Evolutionary conservation across 1,140 invertebrate species (phyloP), one percentile per base, ranked within the genome.

Genomic region (Heterodera carotae): DNA sequence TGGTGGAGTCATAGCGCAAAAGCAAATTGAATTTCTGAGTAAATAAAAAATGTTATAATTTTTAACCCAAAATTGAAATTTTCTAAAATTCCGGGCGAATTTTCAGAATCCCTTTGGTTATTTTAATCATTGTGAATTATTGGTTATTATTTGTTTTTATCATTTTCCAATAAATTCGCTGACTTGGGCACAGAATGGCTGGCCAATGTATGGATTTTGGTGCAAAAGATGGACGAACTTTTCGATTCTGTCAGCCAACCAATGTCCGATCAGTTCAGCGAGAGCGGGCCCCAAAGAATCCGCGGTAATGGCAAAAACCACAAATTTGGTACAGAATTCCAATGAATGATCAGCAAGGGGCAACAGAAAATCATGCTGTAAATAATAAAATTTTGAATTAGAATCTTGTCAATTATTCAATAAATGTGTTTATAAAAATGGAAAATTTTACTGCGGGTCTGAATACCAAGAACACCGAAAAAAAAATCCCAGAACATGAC

Each of bases 241-340:
- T 22, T 56, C 56, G 31, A 56, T 29, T 22, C 56, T n/a, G 15
- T 34, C 31, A 2, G 25, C 22, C 12, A 74, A 62, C 72, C 72
- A 74, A 56, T 74, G 25, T 18, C 72, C 72, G 64, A 74, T 34
- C 31, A 74, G 34, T 15, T 27, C 10, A 12, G 10, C 72, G 15
- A 74, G 59, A 4, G 64, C 56, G 27, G 72, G 72, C 5, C 72
- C 53, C 64, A 74, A 34, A 6, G 72, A 62, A 7, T 74, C 72
- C 33, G 59, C 25, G 25, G 10, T 31, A 15, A 64, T 31, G 6
- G 72, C 59, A 33, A 74, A 74, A 22, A 64, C 56, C n/a, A 74
- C 36, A 56, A 74, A 62, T 29, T 74, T 56, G 25, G 56, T 56
- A 74, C 72, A 74, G 33, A 74, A 74, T 31, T 74, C 72, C 36